Evolutionary conservation across 2,888 invertebrate genomes (phyloP), one percentile per base, ranked within the genome.

Genomic region (Parasteatoda lunata): DNA sequence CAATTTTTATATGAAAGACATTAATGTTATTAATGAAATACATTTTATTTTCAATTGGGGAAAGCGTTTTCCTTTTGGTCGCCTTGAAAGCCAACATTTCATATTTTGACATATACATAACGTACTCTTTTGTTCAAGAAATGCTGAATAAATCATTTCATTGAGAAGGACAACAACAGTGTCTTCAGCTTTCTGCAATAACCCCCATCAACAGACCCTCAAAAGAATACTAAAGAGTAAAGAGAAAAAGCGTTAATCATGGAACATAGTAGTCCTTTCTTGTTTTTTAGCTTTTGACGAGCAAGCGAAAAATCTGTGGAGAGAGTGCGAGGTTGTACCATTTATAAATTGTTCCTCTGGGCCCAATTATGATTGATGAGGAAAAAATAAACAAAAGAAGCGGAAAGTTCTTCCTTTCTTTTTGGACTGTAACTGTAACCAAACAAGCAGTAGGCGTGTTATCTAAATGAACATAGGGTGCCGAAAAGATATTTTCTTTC

Each of bases 351-450:
- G 64, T 66, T 71, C 77, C 70, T 65, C 65, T 5, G 47, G 47
- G 71, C 9, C 71, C 77, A 83, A 83, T 77, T 83, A 77, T 77
- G 77, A 83, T 83, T 69, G 77, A 83, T 83, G 77, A 69, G 81
- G 51, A 30, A 65, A 83, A 83, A 83, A 59, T 52, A 71, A 77
- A 71, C 77, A 77, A 77, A 71, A 9, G 52, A 45, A 47, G 65
- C 59, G 64, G 51, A 11, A 68, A 30, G 59, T 45, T 51, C 8
- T n/a, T 15, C 51, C 51, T 9, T 77, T 81, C 51, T 72, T 64
- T 81, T 75, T 47, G 15, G 3, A 69, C n/a, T 69, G 73, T 68
- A 71, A 52, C 80, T 73, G 71, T 59, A 59, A 11, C 66, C 52
- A 81, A 81, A 81, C 75, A 75, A 75, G 81, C 1, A 15, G 72